Evolutionary conservation across 2,888 invertebrate species (phyloP).

Genomic region (Oeneis ivallda): DNA sequence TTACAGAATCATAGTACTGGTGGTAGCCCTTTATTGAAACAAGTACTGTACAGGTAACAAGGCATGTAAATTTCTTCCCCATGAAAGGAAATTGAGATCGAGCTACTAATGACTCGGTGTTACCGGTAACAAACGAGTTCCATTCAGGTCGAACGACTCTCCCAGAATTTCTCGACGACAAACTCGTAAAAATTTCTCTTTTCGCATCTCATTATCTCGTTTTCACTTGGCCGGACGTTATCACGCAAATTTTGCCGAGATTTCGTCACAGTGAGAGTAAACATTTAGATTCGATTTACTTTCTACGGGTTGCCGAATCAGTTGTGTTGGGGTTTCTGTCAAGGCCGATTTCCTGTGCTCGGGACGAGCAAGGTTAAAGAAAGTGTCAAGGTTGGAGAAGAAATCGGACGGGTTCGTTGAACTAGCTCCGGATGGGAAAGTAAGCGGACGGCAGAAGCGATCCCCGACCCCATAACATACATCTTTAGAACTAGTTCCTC

Average conservation of each 20-base stretch:
- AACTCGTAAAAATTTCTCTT: conserved; percentile 80
- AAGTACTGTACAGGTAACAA: background rate
- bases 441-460: conserved; percentile 60
- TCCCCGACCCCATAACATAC: conserved; percentile 75
- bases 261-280: conserved; percentile 77
- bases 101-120: conserved; percentile 45
- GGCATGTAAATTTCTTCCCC: conserved; percentile 41
- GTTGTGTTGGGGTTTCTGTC: conserved; percentile 49
- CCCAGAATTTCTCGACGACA: conserved; percentile 74
- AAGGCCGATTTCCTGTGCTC: conserved; percentile 64
- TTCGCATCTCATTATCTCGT: conserved; percentile 78
- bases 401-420: conserved; percentile 76
- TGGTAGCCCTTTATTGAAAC: background rate
- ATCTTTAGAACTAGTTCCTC: conserved; percentile 70
- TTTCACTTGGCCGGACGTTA: conserved; percentile 72
- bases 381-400: conserved; percentile 80
- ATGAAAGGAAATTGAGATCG: conserved; percentile 52
- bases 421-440: conserved; percentile 73
- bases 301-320: conserved; percentile 58
- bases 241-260: conserved; percentile 67
- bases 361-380: conserved; percentile 71
- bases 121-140: conserved; percentile 69
- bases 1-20: background rate
- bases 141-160: conserved; percentile 74
- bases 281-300: conserved; percentile 65